phyloP scores from a whole-genome alignment of 1,140 invertebrate genomes.

The Cryptotermes secundus region DNA sequence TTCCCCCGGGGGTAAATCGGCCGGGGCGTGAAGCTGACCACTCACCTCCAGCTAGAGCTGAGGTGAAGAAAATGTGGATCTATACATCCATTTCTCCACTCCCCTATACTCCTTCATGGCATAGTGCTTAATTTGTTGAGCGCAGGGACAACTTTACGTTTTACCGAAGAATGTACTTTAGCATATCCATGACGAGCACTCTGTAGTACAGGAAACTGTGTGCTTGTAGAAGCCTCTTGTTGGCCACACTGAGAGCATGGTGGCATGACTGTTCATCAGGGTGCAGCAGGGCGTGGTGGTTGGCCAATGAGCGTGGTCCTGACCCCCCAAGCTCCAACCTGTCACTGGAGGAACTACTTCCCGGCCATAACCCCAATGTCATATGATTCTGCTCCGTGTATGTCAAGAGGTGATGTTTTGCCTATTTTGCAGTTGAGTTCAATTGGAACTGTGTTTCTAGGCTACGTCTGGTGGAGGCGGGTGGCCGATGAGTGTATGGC shows the following conservation, averaged over 20 bases:
- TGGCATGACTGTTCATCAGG: constrained; percentile 46
- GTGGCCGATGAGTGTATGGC: constrained; percentile 93
- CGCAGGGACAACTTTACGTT: no score
- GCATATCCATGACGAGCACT: no score
- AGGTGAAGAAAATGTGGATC: no score
- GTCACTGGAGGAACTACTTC: constrained; percentile 79
- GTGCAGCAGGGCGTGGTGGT: constrained; percentile 76
- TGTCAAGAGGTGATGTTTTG: constrained; percentile 49
- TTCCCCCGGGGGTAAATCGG: no score
- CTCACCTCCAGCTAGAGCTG: no score
- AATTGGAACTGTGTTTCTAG: constrained; percentile 42
- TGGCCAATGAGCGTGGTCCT: constrained; percentile 95
- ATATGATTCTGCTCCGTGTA: constrained; percentile 64
- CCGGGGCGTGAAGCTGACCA: no score
- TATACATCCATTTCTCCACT: no score
- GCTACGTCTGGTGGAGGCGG: constrained; percentile 78
- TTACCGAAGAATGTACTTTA: no score
- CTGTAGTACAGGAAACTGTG: no score
- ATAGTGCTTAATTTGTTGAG: no score
- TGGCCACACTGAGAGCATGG: background rate
- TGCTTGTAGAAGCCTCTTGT: no score
- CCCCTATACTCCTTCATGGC: no score
- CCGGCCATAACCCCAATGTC: constrained; percentile 79
- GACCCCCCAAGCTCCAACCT: constrained; percentile 83
- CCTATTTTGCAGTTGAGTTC: background rate